Evolutionary conservation across 2,113 vertebrate genomes (phyloP), one percentile per base, ranked within the genome.

Genomic region (Diphyllodes magnificus): DNA sequence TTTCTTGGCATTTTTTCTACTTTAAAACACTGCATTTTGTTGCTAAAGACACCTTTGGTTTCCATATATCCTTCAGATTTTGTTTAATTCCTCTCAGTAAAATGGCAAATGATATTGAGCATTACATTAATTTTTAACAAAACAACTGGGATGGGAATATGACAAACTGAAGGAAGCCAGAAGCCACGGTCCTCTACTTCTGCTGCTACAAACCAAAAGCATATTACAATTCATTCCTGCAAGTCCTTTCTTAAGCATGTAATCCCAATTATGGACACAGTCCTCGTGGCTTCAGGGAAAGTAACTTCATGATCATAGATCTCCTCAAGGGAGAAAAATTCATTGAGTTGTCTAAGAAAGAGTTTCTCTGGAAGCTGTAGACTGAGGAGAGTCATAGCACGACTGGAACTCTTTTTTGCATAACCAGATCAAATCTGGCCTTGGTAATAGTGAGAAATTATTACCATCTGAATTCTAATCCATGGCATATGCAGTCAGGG

Each of bases 391-490:
- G 76, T 90, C 15, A 1, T 51, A 88, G 64, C 68, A 80, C 4
- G 5, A 73, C 42, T 83, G 80, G 25, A 72, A 80, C 35, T 66
- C n/a, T 31, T 80, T 75, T 84, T 82, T 80, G 24, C 82, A 42
- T 92, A 92, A 86, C 56, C 71, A 90, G 87, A 94, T 90, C 75
- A 91, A 94, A 91, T 96, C 87, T 94, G 92, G 87, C 87, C 71
- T 76, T 76, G 44, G 68, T 83, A 97, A 92, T n/a, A 96, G 82
- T 47, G 51, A 92, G 64, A 96, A 95, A 97, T 97, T 87, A 81
- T 86, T 92, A 95, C 94, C 96, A 97, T 95, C 92, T 97, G 95
- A 96, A 90, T 94, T 80, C 42, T 96, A 96, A 97, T 96, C 92
- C 56, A 10, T 90, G 93, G 95, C 95, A 88, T 96, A 95, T 96